Conservation (phyloP, 1,140 invertebrate species). For the Aphidius ervi region DNA sequence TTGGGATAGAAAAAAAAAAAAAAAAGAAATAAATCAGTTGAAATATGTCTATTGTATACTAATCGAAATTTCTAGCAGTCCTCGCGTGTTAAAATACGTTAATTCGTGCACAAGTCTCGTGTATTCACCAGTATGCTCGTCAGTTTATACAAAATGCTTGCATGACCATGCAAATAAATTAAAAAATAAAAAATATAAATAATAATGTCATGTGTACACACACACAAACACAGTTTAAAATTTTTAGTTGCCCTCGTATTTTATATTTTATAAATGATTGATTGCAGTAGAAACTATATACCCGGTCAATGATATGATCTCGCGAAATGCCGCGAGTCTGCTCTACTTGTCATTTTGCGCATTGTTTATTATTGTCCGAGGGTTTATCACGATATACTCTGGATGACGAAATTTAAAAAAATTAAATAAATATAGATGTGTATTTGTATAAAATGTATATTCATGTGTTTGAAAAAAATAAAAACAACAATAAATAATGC, state of each 20-base stretch:
- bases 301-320: conserved; percentile 39
- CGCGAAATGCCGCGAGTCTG: conserved; percentile 40
- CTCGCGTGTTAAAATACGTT: conserved; percentile 50
- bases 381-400: conserved; percentile 43
- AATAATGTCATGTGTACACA: too few species aligned
- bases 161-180: conserved; percentile 51
- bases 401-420: conserved; percentile 17
- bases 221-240: neutral
- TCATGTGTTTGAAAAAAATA: neutral
- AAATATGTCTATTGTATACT: conserved; percentile 3
- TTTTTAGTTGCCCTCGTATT: conserved; percentile 33
- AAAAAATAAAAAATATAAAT: conserved; percentile 26
- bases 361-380: conserved; percentile 52
- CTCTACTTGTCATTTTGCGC: conserved; percentile 50
- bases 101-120: conserved; percentile 36
- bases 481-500: conserved; percentile 6
- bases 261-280: conserved; percentile 43
- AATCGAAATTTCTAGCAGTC: conserved; percentile 27
- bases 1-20: too few species aligned
- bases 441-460: neutral
- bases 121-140: conserved; percentile 6
- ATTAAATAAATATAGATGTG: conserved; percentile 14
- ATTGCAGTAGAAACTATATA: conserved; percentile 35
- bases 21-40: neutral
- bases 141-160: conserved; percentile 27